Base-by-base conservation (phyloP, 1,140 invertebrate species). In the Oncopodura yosiiana region DNA sequence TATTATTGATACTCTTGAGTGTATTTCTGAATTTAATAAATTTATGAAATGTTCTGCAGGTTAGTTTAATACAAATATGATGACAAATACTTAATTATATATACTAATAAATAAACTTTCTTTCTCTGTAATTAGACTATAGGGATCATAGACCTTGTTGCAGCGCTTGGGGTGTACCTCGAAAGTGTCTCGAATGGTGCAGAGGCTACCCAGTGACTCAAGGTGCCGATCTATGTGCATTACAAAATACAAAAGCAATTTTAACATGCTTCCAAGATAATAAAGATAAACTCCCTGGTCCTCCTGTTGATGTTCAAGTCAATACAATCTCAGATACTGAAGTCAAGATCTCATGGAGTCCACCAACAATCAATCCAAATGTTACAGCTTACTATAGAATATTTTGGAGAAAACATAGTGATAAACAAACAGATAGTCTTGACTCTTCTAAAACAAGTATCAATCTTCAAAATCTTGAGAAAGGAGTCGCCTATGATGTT, bases 31-130 rank as follows among this genome's bases (percentile, higher is more conserved):
- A 67, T 84, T 88, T 64, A 81, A 87, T 68, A 89, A 89, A 65
- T 71, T 88, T 16, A 87, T 89, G 83, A 81, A 81, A 65, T 88
- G 86, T 65, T 84, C 83, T 2, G 82, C 84, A 55, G 84, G 86
- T 73, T 66, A 14, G 32, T 36, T 21, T 57, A 44, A 29, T 8
- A 8, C 34, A n/a, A 32, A 24, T 42, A 5, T 51, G 16, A 24
- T 30, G 50, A n/a, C 39, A 16, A 30, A 29, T 58, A 32, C 26
- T n/a, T 11, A 57, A 49, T 49, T 43, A 49, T 29, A 43, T 24
- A 27, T 34, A 23, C 23, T 29, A 49, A 18, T 27, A 45, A 62
- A 56, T 42, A 4, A 29, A 44, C 41, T 38, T 57, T 16, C 18
- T 2, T 23, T 32, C 23, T 48, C 19, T 46, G 14, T 65, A 38